Evolutionary conservation across 2,113 vertebrate genomes (phyloP), one percentile per base, ranked within the genome.

Genomic region (Diadophis punctatus): DNA sequence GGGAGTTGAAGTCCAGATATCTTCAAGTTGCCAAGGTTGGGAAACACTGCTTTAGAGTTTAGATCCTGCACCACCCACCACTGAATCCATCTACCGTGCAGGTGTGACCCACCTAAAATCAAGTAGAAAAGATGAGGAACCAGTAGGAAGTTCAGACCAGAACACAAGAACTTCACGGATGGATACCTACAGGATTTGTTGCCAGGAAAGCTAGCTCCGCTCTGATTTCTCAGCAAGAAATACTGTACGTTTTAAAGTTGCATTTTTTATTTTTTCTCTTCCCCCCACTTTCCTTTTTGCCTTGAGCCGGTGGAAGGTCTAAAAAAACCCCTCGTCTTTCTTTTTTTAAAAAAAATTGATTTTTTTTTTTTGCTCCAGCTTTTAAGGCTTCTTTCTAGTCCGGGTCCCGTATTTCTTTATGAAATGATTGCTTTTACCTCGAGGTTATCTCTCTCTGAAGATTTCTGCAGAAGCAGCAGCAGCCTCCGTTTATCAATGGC

Each of bases 151-250:
- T 30, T 43, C 8, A 5, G 8, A 48, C 5, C 1, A 3, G 0
- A 0, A 23, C 16, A 52, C 9, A 20, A 51, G 20, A n/a, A 0
- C 30, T 22, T 53, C 10, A 23, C 9, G 0, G 27, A 16, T 0
- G 7, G 56, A 12, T 0, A 34, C 0, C 27, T 46, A 0, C 22
- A 39, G n/a, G 1, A 39, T 20, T 3, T 1, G 2, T n/a, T 49
- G 46, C 80, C 34, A 52, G 51, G 43, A 63, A 23, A 30, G 20
- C n/a, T 34, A 86, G 55, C 46, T 30, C 63, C 8, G 80, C 92
- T 90, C 89, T 93, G 92, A 93, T 93, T 86, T 39, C 88, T 93
- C 92, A 90, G 88, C 92, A 90, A 63, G 86, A 93, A 93, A 90
- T 86, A 43, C n/a, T n/a, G n/a, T n/a, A n/a, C n/a, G n/a, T n/a